Evolutionary conservation across 2,888 invertebrate genomes (phyloP), one percentile per base, ranked within the genome.

Genomic region (Halictus ligatus): DNA sequence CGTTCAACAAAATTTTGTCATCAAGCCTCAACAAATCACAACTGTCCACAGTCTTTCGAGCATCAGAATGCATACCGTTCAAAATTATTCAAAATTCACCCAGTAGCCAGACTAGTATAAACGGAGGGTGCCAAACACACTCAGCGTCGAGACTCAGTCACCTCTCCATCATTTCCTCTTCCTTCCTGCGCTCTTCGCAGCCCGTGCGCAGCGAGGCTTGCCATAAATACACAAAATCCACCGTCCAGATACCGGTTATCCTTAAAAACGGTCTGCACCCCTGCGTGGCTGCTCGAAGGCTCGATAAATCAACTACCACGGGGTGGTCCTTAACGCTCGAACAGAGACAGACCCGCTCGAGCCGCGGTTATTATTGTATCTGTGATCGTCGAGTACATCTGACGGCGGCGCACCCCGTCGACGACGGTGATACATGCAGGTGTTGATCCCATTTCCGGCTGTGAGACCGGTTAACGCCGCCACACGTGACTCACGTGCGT

Each of bases 391-490:
- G 73, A 73, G 78, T 18, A 76, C 82, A 86, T 79, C 85, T 85
- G 85, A 86, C 81, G 83, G 83, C 54, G 67, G 67, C 71, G 81
- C 81, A 54, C 60, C 54, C 60, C 86, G 84, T 77, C 83, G 83
- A 3, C 77, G 81, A 82, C 87, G 86, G 90, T 92, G 91, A 92
- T 92, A 89, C 90, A 92, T 92, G 91, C 89, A 91, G 89, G 90
- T 90, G 92, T 91, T 92, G 92, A 92, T 92, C 91, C 88, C 90
- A 91, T 92, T 92, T 92, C 91, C 91, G 89, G 78, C 29, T 29
- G 87, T 69, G 85, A 80, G 80, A 87, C 74, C 74, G 75, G 85
- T 81, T 84, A 83, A 78, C 83, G 78, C 75, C 76, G 75, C 71
- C 80, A n/a, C 58, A 58, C 58, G 67, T 73, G 88, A 87, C 84